These are phyloP conservation scores for Acropternis orthonyx DNA, from an alignment of 2,797 vertebrate genomes.

Conservation along the genomic window DNA sequence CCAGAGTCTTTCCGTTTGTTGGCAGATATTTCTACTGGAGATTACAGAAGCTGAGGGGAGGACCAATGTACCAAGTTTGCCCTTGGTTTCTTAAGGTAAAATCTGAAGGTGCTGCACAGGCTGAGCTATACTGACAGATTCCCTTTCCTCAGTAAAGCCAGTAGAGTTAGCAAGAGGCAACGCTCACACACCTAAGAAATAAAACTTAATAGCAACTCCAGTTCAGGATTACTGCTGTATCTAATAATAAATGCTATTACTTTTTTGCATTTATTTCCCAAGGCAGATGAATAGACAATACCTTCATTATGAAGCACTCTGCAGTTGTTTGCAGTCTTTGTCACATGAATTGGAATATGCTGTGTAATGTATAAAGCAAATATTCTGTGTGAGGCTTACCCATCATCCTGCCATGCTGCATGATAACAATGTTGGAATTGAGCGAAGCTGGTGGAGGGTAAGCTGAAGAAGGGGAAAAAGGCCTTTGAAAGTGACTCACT, in stretches of 20 bases:
- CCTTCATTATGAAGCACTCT: not conserved
- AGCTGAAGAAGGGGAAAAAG: constrained; percentile 88
- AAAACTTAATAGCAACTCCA: not conserved
- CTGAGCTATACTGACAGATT: not conserved
- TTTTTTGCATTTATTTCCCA: not conserved
- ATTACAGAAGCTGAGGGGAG: not conserved
- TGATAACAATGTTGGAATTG: constrained; percentile 81
- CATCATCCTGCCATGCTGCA: constrained; percentile 85
- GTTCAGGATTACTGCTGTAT: not conserved
- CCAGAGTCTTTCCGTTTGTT: not conserved
- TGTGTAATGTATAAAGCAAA: not conserved
- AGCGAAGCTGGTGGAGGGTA: constrained; percentile 86
- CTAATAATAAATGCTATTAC: not conserved
- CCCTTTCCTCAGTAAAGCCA: not conserved
- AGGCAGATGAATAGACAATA: not conserved
- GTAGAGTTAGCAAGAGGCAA: not conserved
- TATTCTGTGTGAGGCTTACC: constrained; percentile 78
- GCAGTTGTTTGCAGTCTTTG: not conserved
- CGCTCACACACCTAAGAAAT: not conserved
- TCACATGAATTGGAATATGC: not conserved
- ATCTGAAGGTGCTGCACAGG: not conserved
- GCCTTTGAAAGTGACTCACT: constrained; percentile 85
- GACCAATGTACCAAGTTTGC: not conserved
- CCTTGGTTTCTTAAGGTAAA: not conserved
- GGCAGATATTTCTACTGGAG: not conserved